phyloP scores from a whole-genome alignment of 2,888 invertebrate genomes.

The Lithophane semibrunnea region DNA sequence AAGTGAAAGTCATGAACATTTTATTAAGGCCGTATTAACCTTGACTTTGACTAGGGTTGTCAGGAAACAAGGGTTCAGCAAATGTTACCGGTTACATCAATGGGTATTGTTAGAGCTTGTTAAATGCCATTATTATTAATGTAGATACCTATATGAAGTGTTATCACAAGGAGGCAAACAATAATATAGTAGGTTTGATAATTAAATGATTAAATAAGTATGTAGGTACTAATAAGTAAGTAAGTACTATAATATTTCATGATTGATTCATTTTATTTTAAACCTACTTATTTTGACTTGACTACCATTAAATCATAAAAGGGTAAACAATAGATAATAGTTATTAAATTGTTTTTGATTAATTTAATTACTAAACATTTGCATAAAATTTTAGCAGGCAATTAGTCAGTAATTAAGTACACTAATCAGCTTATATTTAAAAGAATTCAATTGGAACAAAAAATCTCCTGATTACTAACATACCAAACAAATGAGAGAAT shows the following conservation, averaged over 20 bases:
- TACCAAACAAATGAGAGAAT: constrained; percentile 1
- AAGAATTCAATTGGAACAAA: constrained; percentile 1
- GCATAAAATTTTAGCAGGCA: not conserved
- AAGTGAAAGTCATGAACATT: constrained; percentile 45
- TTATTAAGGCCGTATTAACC: constrained; percentile 25
- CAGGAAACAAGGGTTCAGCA: constrained; percentile 17
- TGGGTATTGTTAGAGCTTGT: not conserved
- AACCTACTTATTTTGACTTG: not conserved
- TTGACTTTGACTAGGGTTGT: constrained; percentile 34
- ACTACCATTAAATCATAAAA: not conserved
- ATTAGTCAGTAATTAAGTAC: constrained; percentile 12
- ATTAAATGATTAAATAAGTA: not conserved
- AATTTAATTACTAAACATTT: not conserved
- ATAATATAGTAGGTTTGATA: not conserved
- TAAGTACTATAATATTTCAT: not conserved
- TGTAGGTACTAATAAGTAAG: not conserved
- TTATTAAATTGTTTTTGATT: not conserved
- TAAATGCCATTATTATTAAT: not conserved
- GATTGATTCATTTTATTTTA: not conserved
- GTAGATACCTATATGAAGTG: not conserved
- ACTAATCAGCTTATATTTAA: not conserved
- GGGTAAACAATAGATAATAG: not conserved
- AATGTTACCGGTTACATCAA: constrained; percentile 28
- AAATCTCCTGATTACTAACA: constrained; percentile 8
- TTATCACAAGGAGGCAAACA: not conserved